Base-by-base conservation (phyloP, 2,113 vertebrate genomes). In the Burhinus bistriatus region DNA sequence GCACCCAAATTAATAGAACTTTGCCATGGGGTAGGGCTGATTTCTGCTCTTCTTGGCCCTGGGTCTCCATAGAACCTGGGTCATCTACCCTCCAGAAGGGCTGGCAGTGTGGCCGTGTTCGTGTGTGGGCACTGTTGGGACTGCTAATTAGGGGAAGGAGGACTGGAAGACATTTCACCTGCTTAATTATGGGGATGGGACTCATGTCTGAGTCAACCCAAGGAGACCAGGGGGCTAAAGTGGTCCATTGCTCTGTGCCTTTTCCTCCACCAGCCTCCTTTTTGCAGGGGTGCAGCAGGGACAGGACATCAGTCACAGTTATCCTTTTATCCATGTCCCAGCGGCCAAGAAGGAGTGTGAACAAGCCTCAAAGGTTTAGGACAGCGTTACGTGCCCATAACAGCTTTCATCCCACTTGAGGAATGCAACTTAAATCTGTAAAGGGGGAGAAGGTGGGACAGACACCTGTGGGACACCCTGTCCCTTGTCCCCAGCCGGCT, bases 211-310 rank as follows among this genome's bases (percentile, higher is more conserved):
- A 1, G 29, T 62, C 57, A 51, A 1, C 10, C 34, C 54, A 23
- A 73, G 36, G 58, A 38, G 18, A 57, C 32, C 44, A 15, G 19
- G 49, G 25, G 34, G 14, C 42, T 85, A 72, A 45, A 40, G 40
- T 9, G 7, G 22, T 38, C 42, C 20, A 34, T 76, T 4, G 1
- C 69, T 45, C 25, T 0, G 0, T 49, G 44, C 19, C 21, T 26
- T 42, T 73, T 59, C 23, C 38, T 78, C 69, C 65, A 27, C 15
- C 36, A 71, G 29, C 32, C 26, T 40, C 34, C 7, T 44, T 52
- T 72, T 42, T 57, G 44, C 45, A 12, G 42, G 40, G 78, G 21
- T 82, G 40, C 69, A 44, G 34, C 2, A 0, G 47, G 68, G 57
- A 40, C 3, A 6, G 66, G 27, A 2, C 29, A 5, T 71, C 47